Conservation (phyloP, 2,113 vertebrate genomes). For the Cyprinodon brontotheroides region DNA sequence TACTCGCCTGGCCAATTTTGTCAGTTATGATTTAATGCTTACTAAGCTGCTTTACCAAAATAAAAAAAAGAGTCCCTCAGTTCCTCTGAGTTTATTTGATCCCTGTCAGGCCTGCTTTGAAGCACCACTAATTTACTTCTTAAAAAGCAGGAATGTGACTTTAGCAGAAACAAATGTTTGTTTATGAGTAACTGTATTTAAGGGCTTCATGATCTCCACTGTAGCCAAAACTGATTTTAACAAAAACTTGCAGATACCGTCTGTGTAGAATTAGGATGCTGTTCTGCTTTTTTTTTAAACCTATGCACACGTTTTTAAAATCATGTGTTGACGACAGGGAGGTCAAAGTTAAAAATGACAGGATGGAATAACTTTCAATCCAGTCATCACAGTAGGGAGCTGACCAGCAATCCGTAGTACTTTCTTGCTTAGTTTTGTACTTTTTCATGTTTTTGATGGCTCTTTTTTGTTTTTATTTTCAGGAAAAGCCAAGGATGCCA, state of each 20-base stretch:
- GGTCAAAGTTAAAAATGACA: constrained; percentile 53
- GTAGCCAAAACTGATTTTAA: constrained; percentile 51
- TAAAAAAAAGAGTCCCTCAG: constrained; percentile 29
- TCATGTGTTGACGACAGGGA: constrained; percentile 30
- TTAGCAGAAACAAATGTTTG: constrained; percentile 70
- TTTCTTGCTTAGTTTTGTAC: constrained; percentile 32
- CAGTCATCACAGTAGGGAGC: constrained; percentile 30
- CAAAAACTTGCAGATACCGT: constrained; percentile 50
- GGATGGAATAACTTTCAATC: constrained; percentile 45
- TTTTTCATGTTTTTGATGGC: constrained; percentile 42
- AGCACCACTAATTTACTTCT: constrained; percentile 20
- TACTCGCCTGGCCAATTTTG: too few species aligned
- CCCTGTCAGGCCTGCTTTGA: constrained; percentile 23
- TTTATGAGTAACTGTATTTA: constrained; percentile 53
- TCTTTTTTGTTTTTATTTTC: constrained; percentile 32
- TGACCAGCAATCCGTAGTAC: constrained; percentile 62
- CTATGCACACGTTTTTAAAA: constrained; percentile 25
- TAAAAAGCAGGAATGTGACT: constrained; percentile 52
- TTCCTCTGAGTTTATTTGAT: constrained; percentile 32
- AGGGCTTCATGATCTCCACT: constrained; percentile 41
- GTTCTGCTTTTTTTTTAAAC: constrained; percentile 42
- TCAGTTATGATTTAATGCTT: too few species aligned
- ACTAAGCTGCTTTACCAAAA: constrained; percentile 14
- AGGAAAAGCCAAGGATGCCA: constrained; percentile 32
- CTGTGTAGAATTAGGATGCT: constrained; percentile 37